phyloP scores from a whole-genome alignment of 2,797 vertebrate species.

The Poecile montanus region DNA sequence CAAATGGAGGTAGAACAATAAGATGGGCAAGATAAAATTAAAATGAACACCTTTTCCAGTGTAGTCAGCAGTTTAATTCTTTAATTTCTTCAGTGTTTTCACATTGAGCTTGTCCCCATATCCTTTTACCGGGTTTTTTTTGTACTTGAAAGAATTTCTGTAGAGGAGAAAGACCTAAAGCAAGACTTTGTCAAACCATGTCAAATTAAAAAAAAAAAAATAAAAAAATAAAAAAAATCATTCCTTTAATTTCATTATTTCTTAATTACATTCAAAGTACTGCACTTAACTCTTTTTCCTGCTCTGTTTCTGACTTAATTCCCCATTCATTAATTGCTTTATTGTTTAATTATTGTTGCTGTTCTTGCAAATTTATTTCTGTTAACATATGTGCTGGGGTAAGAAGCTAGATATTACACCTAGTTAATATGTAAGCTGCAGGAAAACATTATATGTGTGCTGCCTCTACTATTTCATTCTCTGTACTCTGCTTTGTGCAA shows the following conservation, averaged over 20 bases:
- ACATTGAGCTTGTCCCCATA: not conserved
- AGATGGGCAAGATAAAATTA: not conserved
- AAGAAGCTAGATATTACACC: not conserved
- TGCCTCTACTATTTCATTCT: not conserved
- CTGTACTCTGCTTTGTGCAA: not conserved
- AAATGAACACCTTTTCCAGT: not conserved
- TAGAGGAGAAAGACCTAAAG: not conserved
- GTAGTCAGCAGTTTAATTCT: not conserved
- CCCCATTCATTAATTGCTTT: slow-evolving; percentile 5
- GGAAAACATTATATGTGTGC: not conserved
- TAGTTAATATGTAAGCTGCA: not conserved
- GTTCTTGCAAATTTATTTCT: not conserved
- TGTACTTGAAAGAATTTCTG: not conserved
- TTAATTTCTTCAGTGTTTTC: not conserved
- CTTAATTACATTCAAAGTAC: not conserved
- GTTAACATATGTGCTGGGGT: not conserved
- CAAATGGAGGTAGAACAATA: not conserved
- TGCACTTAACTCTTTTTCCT: not conserved
- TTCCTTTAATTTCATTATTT: not conserved
- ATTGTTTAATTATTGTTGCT: slow-evolving; percentile 22
- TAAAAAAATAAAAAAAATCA: fast-evolving
- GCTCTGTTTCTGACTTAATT: slow-evolving; percentile 14
- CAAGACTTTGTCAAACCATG: not conserved
- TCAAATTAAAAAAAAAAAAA: not conserved
- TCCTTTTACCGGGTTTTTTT: not conserved